Percentiles rank a stretch among this genome's conserved stretches.
Conservation (phyloP, 2,888 invertebrate genomes). For the Zootermopsis nevadensis region DNA sequence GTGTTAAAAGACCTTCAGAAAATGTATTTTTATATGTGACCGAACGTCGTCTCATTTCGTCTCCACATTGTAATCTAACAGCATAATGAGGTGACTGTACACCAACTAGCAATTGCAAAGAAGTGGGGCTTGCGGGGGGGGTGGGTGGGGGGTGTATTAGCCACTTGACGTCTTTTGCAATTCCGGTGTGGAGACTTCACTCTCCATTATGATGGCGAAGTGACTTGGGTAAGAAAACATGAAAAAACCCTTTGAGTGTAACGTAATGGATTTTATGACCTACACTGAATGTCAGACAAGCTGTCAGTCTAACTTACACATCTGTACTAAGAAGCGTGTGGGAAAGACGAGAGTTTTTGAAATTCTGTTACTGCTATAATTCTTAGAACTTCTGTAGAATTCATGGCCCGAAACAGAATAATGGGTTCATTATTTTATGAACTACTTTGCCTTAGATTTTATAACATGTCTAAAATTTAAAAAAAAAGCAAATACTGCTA, state of each 20-base stretch:
- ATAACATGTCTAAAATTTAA: no score
- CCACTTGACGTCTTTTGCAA: constrained; percentile 22
- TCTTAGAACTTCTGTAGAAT: no score
- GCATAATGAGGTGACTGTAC: neutral
- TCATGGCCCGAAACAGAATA: no score
- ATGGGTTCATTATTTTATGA: no score
- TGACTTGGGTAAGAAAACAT: neutral
- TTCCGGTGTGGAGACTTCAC: neutral
- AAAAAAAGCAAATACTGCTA: no score
- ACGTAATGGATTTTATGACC: constrained; percentile 17
- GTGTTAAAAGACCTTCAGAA: no score
- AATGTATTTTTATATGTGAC: no score
- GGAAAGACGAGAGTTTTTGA: no score
- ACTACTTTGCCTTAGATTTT: no score
- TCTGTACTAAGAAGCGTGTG: no score
- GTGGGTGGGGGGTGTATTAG: neutral
- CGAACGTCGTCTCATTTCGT: neutral
- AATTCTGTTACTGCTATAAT: no score
- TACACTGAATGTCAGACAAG: neutral
- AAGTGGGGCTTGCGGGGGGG: neutral
- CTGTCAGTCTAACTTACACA: no score
- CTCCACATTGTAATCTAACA: neutral
- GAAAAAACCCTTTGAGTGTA: constrained; percentile 9
- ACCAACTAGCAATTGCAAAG: neutral
- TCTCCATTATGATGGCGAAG: neutral